Evolutionary conservation across 2,888 invertebrate genomes (phyloP).

Genomic region (Subacronicta megacephala): DNA sequence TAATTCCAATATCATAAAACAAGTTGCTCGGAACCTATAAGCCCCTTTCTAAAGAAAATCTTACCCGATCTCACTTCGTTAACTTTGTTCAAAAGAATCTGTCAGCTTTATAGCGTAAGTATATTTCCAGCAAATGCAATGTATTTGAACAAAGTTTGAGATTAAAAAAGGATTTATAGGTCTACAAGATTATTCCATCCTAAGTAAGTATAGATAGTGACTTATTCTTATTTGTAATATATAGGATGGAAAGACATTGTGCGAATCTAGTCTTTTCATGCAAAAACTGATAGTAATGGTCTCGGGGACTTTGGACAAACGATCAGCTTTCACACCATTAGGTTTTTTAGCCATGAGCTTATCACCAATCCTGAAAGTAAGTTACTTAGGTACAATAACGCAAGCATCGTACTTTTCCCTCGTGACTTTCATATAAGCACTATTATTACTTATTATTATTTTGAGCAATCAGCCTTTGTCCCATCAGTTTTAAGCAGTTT

Average conservation of each 20-base stretch:
- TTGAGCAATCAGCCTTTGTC: too few species aligned
- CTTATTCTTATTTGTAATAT: slow-evolving; percentile 44
- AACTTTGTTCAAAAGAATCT: slow-evolving; percentile 48
- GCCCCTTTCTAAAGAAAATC: slow-evolving; percentile 27
- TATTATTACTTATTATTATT: too few species aligned
- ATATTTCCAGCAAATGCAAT: slow-evolving; percentile 45
- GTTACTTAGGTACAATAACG: slow-evolving; percentile 48
- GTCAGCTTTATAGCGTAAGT: slow-evolving; percentile 43
- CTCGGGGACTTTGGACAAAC: slow-evolving; percentile 67
- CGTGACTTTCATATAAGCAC: slow-evolving; percentile 10
- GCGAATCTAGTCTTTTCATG: slow-evolving; percentile 62
- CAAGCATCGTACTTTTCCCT: slow-evolving; percentile 26
- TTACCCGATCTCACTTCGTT: slow-evolving; percentile 40
- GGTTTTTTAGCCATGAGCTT: slow-evolving; percentile 70
- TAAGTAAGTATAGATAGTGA: slow-evolving; percentile 18
- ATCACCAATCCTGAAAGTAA: slow-evolving; percentile 71
- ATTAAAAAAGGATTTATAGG: slow-evolving; percentile 51
- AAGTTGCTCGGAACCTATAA: slow-evolving; percentile 39
- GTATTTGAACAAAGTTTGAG: slow-evolving; percentile 41
- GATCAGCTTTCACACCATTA: slow-evolving; percentile 76
- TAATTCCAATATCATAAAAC: slow-evolving; percentile 44
- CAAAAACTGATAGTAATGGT: slow-evolving; percentile 65
- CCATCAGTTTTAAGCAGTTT: too few species aligned
- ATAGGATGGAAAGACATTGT: slow-evolving; percentile 47
- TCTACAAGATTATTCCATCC: slow-evolving; percentile 33